These are phyloP conservation scores for Nasonia longicornis DNA, from an alignment of 1,140 invertebrate genomes.

Conservation along the genomic window DNA sequence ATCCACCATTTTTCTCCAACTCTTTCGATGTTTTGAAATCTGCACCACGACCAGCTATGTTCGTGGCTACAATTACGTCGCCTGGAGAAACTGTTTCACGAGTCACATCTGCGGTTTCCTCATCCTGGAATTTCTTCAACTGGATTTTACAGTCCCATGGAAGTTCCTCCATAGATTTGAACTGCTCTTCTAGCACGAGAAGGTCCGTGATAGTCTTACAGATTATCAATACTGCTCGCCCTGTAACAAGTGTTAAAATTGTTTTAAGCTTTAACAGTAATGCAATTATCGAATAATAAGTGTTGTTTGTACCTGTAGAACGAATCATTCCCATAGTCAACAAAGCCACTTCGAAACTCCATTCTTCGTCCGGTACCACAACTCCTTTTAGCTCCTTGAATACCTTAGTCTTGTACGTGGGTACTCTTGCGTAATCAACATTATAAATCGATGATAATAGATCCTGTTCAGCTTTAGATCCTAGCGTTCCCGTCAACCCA, in stretches of 20 bases:
- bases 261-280: background rate
- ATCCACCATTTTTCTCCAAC: conserved; percentile 56
- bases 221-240: conserved; percentile 53
- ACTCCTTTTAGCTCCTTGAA: conserved; percentile 47
- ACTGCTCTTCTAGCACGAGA: conserved; percentile 45
- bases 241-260: conserved; percentile 2
- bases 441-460: conserved; percentile 53
- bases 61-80: conserved; percentile 63
- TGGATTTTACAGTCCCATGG: conserved; percentile 34
- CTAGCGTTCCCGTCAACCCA: conserved; percentile 63
- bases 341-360: conserved; percentile 30
- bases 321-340: conserved; percentile 29
- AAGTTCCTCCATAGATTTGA: conserved; percentile 38
- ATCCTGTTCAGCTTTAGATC: conserved; percentile 53
- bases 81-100: conserved; percentile 31
- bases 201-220: conserved; percentile 52
- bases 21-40: conserved; percentile 58
- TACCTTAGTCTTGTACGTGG: conserved; percentile 50
- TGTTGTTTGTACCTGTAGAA: conserved; percentile 31
- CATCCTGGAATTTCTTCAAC: conserved; percentile 44
- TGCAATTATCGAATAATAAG: background rate
- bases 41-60: conserved; percentile 64
- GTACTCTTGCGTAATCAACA: conserved; percentile 56
- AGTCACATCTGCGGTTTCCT: conserved; percentile 36
- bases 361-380: conserved; percentile 36